Percentiles rank a stretch among this genome's conserved stretches.
These are phyloP conservation scores for Nemotelus pantherinus DNA, from an alignment of 2,888 invertebrate genomes.

Conservation along the genomic window DNA sequence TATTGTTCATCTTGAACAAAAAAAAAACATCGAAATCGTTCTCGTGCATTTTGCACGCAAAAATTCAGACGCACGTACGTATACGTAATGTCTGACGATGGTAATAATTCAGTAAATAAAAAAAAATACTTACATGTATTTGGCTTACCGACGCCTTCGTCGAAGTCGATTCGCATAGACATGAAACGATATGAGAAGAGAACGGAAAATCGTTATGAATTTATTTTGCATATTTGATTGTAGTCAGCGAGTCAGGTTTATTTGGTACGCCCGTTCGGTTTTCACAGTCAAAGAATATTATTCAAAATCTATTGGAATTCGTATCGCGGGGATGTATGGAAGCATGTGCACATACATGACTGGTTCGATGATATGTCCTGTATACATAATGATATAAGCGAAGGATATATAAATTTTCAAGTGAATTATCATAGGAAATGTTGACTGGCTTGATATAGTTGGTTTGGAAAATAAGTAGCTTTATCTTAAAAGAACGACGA, in stretches of 20 bases:
- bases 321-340: not conserved
- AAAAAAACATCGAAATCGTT: too few relatives aligned
- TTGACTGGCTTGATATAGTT: too few relatives aligned
- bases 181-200: conserved; percentile 21
- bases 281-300: not conserved
- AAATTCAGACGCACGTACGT: too few relatives aligned
- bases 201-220: conserved; percentile 15
- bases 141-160: not conserved
- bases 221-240: conserved; percentile 39
- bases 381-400: too few relatives aligned
- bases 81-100: not conserved
- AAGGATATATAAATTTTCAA: too few relatives aligned
- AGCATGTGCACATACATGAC: not conserved
- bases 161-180: too few relatives aligned
- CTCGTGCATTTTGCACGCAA: too few relatives aligned
- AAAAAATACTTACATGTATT: not conserved
- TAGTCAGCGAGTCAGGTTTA: not conserved
- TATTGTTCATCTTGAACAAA: too few relatives aligned
- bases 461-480: too few relatives aligned
- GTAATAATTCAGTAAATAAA: conserved; percentile 22
- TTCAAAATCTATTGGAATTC: conserved; percentile 9
- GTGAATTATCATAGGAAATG: too few relatives aligned
- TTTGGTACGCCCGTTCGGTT: not conserved
- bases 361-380: not conserved
- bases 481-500: too few relatives aligned